Evolutionary conservation across 1,140 invertebrate species (phyloP).

Genomic region (Pogonus chalceus): DNA sequence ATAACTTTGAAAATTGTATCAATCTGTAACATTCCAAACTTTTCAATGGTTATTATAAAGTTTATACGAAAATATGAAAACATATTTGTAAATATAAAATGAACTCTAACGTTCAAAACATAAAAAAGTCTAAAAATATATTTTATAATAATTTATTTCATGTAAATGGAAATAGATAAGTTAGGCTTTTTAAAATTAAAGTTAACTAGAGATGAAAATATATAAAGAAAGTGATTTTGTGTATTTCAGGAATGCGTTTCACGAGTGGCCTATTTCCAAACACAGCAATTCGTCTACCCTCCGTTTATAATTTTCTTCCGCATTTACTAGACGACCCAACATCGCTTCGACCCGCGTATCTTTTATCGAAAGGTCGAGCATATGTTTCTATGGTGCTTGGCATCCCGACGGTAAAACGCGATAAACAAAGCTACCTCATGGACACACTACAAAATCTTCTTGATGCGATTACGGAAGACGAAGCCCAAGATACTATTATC

Average conservation of each 20-base stretch:
- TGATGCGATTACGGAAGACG: constrained; percentile 63
- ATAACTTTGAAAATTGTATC: too few species aligned
- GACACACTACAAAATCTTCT: constrained; percentile 81
- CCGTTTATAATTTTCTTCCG: constrained; percentile 78
- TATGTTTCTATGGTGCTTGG: constrained; percentile 78
- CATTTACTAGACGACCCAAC: constrained; percentile 71
- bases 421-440: constrained; percentile 81
- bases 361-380: constrained; percentile 60
- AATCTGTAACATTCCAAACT: too few species aligned
- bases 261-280: constrained; percentile 32
- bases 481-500: constrained; percentile 72
- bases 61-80: too few species aligned
- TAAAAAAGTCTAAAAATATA: too few species aligned
- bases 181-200: too few species aligned
- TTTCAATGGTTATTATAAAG: too few species aligned
- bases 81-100: too few species aligned
- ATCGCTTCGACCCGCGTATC: constrained; percentile 67
- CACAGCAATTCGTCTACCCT: constrained; percentile 52
- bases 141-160: too few species aligned
- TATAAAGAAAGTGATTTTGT: too few species aligned
- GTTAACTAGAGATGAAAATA: too few species aligned
- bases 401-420: constrained; percentile 79
- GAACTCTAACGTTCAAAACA: too few species aligned
- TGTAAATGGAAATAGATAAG: too few species aligned
- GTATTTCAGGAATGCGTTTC: constrained; percentile 33